phyloP scores from a whole-genome alignment of 2,888 invertebrate genomes.

The Electrophaes corylata region DNA sequence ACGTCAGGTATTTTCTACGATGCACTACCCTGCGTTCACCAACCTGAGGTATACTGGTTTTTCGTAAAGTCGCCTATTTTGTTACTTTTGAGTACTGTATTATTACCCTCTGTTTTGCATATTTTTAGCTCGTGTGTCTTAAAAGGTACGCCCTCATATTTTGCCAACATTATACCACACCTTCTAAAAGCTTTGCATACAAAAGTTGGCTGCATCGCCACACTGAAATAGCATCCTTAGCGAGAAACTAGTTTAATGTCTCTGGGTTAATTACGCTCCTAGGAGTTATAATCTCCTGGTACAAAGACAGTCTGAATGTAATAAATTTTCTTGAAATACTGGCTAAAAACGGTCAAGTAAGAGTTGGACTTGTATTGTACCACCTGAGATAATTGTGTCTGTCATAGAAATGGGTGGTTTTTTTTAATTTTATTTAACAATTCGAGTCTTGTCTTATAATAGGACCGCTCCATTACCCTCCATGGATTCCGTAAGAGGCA shows the following conservation, averaged over 20 bases:
- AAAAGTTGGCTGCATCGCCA: slow-evolving; percentile 45
- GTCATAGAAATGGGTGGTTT: too few relatives aligned
- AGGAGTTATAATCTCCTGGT: slow-evolving; percentile 29
- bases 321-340: background rate
- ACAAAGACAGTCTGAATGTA: slow-evolving; percentile 7
- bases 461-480: too few relatives aligned
- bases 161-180: slow-evolving; percentile 54
- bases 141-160: slow-evolving; percentile 48
- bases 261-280: slow-evolving; percentile 27
- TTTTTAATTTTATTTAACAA: too few relatives aligned
- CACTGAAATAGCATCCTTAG: slow-evolving; percentile 36
- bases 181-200: slow-evolving; percentile 60
- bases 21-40: too few relatives aligned
- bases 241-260: slow-evolving; percentile 30
- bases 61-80: too few relatives aligned
- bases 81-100: background rate
- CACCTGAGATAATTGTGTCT: too few relatives aligned
- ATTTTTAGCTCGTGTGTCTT: slow-evolving; percentile 38
- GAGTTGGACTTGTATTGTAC: too few relatives aligned
- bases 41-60: too few relatives aligned
- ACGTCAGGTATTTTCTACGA: too few relatives aligned
- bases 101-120: background rate
- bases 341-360: background rate
- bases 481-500: too few relatives aligned
- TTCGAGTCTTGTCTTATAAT: too few relatives aligned